Conservation (phyloP, 2,797 vertebrate species). For the Margarornis squamiger region DNA sequence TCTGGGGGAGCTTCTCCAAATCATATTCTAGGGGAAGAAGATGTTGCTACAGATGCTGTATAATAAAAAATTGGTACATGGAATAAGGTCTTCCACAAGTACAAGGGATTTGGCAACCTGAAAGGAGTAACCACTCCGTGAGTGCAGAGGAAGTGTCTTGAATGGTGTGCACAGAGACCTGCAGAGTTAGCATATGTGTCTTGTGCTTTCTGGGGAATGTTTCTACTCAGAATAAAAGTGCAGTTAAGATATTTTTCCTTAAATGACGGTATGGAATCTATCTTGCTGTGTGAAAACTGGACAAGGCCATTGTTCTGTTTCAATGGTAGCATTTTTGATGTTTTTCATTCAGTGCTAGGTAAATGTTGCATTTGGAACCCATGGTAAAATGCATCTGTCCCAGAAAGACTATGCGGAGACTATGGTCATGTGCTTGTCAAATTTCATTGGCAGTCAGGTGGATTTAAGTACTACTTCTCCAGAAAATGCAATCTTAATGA, state of each 20-base stretch:
- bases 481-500: background rate
- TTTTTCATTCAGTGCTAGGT: background rate
- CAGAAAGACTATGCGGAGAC: background rate
- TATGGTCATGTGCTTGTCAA: background rate
- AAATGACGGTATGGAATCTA: background rate
- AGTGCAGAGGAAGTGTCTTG: background rate
- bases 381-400: background rate
- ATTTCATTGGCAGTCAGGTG: background rate
- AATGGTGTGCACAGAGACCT: background rate
- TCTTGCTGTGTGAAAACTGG: background rate
- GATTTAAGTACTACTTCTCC: background rate
- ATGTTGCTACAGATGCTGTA: background rate
- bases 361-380: background rate
- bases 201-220: background rate
- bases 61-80: background rate
- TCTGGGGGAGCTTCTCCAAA: conserved; percentile 25
- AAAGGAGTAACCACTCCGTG: background rate
- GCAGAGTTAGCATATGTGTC: background rate
- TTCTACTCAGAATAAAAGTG: background rate
- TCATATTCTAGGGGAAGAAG: conserved; percentile 20
- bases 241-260: background rate
- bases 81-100: background rate
- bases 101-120: background rate
- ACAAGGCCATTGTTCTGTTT: background rate
- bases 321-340: background rate